Evolutionary conservation across 2,888 invertebrate species (phyloP).

Genomic region (Neoaliturus tenellus): DNA sequence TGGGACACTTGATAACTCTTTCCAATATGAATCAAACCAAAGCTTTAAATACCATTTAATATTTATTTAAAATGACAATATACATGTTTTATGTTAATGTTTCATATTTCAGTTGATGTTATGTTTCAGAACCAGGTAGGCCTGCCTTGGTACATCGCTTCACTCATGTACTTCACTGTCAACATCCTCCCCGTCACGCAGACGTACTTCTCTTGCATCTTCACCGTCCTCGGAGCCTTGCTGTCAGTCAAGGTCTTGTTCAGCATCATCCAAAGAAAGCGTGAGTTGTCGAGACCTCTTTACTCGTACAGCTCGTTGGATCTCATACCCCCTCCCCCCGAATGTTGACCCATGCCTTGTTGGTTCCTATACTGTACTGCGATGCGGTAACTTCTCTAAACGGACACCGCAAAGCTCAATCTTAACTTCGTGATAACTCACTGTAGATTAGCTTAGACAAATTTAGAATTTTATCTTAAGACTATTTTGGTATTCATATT

Average conservation of each 20-base stretch:
- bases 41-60: too few relatives aligned
- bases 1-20: too few relatives aligned
- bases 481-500: not conserved
- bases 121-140: conserved; percentile 78
- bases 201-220: conserved; percentile 66
- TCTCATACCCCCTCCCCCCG: conserved; percentile 62
- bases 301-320: conserved; percentile 66
- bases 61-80: too few relatives aligned
- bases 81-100: too few relatives aligned
- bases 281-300: conserved; percentile 52
- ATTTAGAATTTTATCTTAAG: not conserved
- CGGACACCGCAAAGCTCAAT: conserved; percentile 7
- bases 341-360: conserved; percentile 36
- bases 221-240: conserved; percentile 54
- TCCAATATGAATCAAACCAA: too few relatives aligned
- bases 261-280: conserved; percentile 38
- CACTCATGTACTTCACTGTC: conserved; percentile 74
- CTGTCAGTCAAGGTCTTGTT: conserved; percentile 48
- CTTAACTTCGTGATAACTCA: not conserved
- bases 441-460: not conserved
- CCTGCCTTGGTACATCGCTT: conserved; percentile 74
- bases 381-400: not conserved
- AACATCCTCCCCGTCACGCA: conserved; percentile 75
- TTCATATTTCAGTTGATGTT: too few relatives aligned
- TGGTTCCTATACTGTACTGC: conserved; percentile 37